Base-by-base conservation (phyloP, 2,888 invertebrate species). In the Adelphocoris suturalis region DNA sequence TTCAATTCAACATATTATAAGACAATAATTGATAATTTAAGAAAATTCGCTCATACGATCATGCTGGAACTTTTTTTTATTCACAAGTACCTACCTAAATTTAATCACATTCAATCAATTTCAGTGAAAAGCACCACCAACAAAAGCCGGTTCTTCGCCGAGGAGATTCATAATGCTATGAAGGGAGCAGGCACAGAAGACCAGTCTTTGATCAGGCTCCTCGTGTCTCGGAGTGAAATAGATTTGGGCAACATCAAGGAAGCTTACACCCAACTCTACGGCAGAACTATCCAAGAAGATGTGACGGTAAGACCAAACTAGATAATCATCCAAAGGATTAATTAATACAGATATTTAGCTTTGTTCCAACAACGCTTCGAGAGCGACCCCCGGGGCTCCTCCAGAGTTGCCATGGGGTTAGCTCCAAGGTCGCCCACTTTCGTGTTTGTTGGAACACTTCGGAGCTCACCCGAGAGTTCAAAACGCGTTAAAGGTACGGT, bases 171-270 rank as follows among this genome's bases (percentile, higher is more conserved):
- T 94, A 96, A 97, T 93, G 96, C 97, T 88, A 97, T 98, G 97
- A 97, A 96, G 93, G 98, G 98, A 5, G 93, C 97, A 91, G 98
- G 98, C 90, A 98, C 98, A 5, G 96, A 97, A 93, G 98, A 98
- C 93, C 95, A 95, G 84, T 96, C 97, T 92, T 94, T 98, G 92
- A 98, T 98, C 92, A 96, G 98, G 92, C 94, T 98, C 90, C 95
- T 98, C 92, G 96, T 97, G 82, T 97, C 97, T 0, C 95, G 98
- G 92, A 95, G 95, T 92, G 97, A 98, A 95, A 94, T 97, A 90
- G 98, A 98, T 93, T 95, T 98, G 95, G 96, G 95, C 0, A 97
- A 97, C 92, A 97, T 98, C 92, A 97, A 97, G 92, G 94, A 95
- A 91, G 96, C 96, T 92, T 98, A 96, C 94, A 95, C 95, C 92